Evolutionary conservation across 1,140 invertebrate genomes (phyloP), one percentile per base, ranked within the genome.

Genomic region (Tribolium castaneum): DNA sequence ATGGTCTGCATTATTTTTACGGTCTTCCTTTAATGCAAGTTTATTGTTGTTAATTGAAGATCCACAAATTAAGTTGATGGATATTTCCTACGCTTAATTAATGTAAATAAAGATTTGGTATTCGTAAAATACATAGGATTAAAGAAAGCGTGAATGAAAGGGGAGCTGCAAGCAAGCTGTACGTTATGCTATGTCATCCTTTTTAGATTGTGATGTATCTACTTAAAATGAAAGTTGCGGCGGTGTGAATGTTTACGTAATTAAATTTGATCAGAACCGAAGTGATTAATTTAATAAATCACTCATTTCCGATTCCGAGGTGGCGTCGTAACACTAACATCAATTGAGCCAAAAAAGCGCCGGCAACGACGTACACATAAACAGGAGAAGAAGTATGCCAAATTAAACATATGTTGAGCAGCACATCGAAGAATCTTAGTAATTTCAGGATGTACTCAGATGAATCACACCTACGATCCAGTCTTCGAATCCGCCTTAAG

Each of bases 101-200:
- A 66, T 66, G 30, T 66, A 66, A 66, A 66, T 66, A 66, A 66
- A 66, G 59, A 12, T 66, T 66, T 66, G 30, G 59, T 25, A 66
- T 66, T 66, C 59, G 59, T 66, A 66, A 35, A 66, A 66, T 39
- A 45, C 7, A 45, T 6, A 39, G 30, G 16, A 66, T 14, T 35
- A 52, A 51, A 73, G 71, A 73, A 73, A 73, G 71, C 71, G 71
- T 73, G 49, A 73, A 73, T 73, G 49, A 52, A 73, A 66, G 59
- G 59, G 59, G 59, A 66, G 59, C 59, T 14, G 54, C 34, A 66
- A 45, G 16, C 16, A n/a, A n/a, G 54, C 59, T 66, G 59, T 66
- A 66, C 59, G 59, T 66, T 66, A 66, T 66, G 59, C 59, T 66
- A 66, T 22, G 59, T 66, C 25, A 66, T 66, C 19, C 30, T 66